These are phyloP conservation scores for Pocillopora damicornis DNA, from an alignment of 64 coral and sea anemone species.

Conservation along the genomic window DNA sequence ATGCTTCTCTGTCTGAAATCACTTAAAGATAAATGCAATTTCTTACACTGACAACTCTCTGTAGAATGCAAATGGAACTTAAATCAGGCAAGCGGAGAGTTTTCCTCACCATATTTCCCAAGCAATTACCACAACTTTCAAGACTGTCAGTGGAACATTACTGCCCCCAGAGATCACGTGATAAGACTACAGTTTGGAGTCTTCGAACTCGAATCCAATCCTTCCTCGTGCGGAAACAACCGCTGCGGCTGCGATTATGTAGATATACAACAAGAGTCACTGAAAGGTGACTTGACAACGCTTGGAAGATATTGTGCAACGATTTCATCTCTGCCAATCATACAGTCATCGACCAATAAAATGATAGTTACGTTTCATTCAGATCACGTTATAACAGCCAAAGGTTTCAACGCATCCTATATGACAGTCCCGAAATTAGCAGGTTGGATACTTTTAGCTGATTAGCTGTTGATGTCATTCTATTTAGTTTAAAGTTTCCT, in stretches of 20 bases:
- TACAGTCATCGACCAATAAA: slow-evolving; percentile 18
- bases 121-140: slow-evolving; percentile 41
- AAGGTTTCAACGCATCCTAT: slow-evolving; percentile 35
- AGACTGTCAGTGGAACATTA: slow-evolving; percentile 54
- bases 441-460: neutral
- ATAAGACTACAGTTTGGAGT: slow-evolving; percentile 43
- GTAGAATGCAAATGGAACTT: slow-evolving; percentile 32
- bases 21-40: neutral
- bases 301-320: slow-evolving; percentile 21
- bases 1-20: too few species aligned
- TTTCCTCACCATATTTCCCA: slow-evolving; percentile 57
- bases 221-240: neutral
- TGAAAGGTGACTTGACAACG: neutral
- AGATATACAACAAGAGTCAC: slow-evolving; percentile 3
- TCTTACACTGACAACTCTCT: neutral
- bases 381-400: slow-evolving; percentile 27
- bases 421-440: neutral
- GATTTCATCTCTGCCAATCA: neutral
- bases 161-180: slow-evolving; percentile 31
- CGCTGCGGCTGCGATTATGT: slow-evolving; percentile 32
- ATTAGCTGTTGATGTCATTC: neutral
- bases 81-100: neutral
- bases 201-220: slow-evolving; percentile 52
- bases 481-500: too few species aligned
- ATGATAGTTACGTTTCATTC: slow-evolving; percentile 45